A percentile compares a stretch with the other conserved stretches of the same genome.
phyloP scores from a whole-genome alignment of 2,888 invertebrate species.

The Ceramica pisi region DNA sequence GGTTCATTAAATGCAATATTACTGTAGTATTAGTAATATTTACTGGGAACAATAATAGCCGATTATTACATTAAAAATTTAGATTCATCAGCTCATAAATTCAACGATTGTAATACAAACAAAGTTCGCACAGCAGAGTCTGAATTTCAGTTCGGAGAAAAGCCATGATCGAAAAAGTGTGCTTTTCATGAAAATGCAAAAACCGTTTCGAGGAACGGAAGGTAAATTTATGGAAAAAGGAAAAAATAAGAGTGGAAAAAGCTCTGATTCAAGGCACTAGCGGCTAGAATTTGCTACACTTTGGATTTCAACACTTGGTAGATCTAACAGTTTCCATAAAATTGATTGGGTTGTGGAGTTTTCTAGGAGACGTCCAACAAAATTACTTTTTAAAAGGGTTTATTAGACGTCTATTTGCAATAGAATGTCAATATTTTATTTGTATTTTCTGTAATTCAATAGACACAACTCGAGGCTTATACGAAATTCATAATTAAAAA shows the following conservation, averaged over 20 bases:
- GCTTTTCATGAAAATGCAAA: constrained; percentile 52
- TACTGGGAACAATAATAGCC: background rate
- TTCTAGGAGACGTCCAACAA: background rate
- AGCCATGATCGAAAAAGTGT: constrained; percentile 35
- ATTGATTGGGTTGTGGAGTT: background rate
- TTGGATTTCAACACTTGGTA: constrained; percentile 12
- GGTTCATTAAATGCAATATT: background rate
- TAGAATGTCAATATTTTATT: background rate
- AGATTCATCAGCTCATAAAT: constrained; percentile 22
- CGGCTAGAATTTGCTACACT: constrained; percentile 14
- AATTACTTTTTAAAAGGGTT: background rate
- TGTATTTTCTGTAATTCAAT: background rate
- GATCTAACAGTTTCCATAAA: background rate
- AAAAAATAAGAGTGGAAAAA: constrained; percentile 34
- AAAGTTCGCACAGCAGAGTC: background rate
- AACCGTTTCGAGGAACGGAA: constrained; percentile 17
- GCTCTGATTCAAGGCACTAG: constrained; percentile 23
- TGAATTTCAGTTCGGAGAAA: constrained; percentile 39
- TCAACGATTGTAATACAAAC: constrained; percentile 9
- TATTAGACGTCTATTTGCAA: background rate
- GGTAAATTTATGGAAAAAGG: constrained; percentile 51
- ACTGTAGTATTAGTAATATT: background rate
- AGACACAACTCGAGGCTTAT: background rate
- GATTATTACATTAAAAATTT: background rate
- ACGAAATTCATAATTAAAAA: background rate